These are phyloP conservation scores for Anadara kagoshimensis DNA, from an alignment of 1,140 invertebrate species.

Conservation along the genomic window DNA sequence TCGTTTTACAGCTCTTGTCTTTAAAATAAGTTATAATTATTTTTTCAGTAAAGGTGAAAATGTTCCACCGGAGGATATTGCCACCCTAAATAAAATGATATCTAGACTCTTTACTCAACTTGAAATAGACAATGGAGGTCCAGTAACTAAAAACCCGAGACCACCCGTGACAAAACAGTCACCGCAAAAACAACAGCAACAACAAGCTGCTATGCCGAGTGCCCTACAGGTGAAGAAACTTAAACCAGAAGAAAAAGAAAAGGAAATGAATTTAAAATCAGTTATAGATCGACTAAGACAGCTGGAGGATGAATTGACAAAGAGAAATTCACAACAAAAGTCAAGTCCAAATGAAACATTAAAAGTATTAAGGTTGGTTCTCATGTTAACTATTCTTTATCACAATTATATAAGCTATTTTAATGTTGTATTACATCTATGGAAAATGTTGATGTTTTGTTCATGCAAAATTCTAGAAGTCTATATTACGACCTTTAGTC, in stretches of 20 bases:
- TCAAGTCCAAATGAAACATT: slow-evolving; percentile 15
- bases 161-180: background rate
- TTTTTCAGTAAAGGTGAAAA: no score
- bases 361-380: background rate
- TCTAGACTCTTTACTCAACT: slow-evolving; percentile 26
- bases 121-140: slow-evolving; percentile 20
- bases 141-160: background rate
- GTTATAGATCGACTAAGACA: slow-evolving; percentile 9
- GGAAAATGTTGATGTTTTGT: no score
- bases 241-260: slow-evolving; percentile 15
- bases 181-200: background rate
- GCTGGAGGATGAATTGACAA: slow-evolving; percentile 26
- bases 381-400: no score
- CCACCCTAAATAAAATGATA: slow-evolving; percentile 28
- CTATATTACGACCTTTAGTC: no score
- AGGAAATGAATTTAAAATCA: no score
- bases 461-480: no score
- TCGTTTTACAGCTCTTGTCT: no score
- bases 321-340: slow-evolving; percentile 15
- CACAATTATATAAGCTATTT: no score
- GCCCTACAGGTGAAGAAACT: background rate
- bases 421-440: no score
- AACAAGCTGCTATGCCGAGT: background rate
- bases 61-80: slow-evolving; percentile 11
- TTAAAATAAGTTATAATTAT: no score